A percentile compares a stretch with the other conserved stretches of the same genome.
Evolutionary conservation across 2,113 vertebrate genomes (phyloP).

Genomic region (Peromyscus leucopus): DNA sequence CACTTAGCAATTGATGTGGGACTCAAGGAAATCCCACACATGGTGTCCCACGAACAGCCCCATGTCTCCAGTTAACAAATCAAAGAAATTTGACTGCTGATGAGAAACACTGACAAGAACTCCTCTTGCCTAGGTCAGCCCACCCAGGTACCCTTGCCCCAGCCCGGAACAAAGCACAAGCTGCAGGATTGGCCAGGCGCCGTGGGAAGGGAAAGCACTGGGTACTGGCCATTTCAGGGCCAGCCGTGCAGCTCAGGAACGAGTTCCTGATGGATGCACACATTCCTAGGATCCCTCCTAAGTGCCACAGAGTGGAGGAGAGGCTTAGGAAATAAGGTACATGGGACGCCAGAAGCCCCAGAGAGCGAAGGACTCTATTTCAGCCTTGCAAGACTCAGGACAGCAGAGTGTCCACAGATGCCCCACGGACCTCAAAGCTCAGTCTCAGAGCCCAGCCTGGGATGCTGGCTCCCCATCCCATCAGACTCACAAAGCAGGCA

Average conservation of each 20-base stretch:
- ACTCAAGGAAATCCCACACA: background rate
- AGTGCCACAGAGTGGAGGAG: background rate
- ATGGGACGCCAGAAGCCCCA: background rate
- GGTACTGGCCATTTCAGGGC: background rate
- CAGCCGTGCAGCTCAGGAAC: too few species aligned
- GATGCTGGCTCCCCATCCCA: background rate
- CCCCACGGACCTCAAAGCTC: fast-evolving
- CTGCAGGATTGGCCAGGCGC: background rate
- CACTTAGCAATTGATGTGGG: fast-evolving
- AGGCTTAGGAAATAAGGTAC: background rate
- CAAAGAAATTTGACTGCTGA: fast-evolving
- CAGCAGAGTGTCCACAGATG: fast-evolving
- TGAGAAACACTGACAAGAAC: fast-evolving
- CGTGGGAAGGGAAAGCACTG: fast-evolving
- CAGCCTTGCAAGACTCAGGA: too few species aligned
- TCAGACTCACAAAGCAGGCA: background rate
- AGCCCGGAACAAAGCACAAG: fast-evolving
- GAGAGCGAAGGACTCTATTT: fast-evolving
- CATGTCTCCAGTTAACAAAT: background rate
- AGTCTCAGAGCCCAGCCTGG: background rate
- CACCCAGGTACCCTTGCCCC: background rate
- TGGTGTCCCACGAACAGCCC: fast-evolving
- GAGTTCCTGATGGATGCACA: background rate
- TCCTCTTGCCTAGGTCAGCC: background rate
- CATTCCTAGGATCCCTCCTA: background rate